Conservation (phyloP, 2,113 vertebrate genomes). For the Hirundichthys speculiger region DNA sequence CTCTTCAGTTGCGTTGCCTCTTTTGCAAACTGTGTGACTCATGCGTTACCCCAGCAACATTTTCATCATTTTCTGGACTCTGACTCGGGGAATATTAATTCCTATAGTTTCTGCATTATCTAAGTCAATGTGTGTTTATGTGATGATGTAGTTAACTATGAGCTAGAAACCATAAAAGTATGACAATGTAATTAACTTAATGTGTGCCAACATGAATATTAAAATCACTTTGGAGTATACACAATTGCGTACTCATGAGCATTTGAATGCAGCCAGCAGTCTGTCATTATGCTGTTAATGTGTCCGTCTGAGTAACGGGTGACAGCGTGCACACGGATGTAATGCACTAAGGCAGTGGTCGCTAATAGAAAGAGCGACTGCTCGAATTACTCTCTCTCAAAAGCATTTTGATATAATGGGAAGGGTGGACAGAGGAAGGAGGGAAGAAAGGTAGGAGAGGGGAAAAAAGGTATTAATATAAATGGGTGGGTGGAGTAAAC, state of each 20-base stretch:
- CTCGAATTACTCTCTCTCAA: constrained; percentile 49
- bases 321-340: constrained; percentile 28
- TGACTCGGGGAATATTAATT: constrained; percentile 42
- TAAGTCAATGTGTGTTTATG: background rate
- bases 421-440: constrained; percentile 17
- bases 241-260: background rate
- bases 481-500: constrained; percentile 31
- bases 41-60: constrained; percentile 38
- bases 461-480: too few relatives aligned
- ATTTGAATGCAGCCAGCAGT: constrained; percentile 24
- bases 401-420: constrained; percentile 57
- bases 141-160: background rate
- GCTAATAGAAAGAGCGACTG: constrained; percentile 56
- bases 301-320: constrained; percentile 36
- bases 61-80: constrained; percentile 1
- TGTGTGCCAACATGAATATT: constrained; percentile 10
- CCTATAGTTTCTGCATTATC: constrained; percentile 13
- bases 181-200: constrained; percentile 19
- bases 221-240: background rate
- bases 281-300: constrained; percentile 47
- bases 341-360: constrained; percentile 47
- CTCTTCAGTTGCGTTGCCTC: constrained; percentile 19
- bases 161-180: background rate
- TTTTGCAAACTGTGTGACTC: constrained; percentile 51
- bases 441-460: background rate